Evolutionary conservation across 92 coral and sea anemone genomes (phyloP).

Genomic region (Plumapathes pennacea): DNA sequence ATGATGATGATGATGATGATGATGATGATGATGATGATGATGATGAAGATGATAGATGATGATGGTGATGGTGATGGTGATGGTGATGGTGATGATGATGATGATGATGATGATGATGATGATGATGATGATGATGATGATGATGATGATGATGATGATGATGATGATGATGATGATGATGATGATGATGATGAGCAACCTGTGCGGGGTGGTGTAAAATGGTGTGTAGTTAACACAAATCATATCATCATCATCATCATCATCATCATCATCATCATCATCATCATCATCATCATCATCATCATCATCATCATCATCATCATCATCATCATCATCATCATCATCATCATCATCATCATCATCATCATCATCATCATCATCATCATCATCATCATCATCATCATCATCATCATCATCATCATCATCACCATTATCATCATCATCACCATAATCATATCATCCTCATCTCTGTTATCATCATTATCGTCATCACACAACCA

Average conservation of each 20-base stretch:
- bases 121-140: not conserved
- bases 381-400: not conserved
- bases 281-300: not conserved
- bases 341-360: not conserved
- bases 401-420: not conserved
- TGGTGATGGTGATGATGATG: not conserved
- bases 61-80: not conserved
- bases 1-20: not conserved
- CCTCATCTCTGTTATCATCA: not conserved
- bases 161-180: conserved; percentile 1
- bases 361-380: not conserved
- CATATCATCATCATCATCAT: not conserved
- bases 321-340: not conserved
- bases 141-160: conserved; percentile 3
- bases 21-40: not conserved
- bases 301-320: not conserved
- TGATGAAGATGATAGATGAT: not conserved
- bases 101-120: not conserved
- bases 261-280: not conserved
- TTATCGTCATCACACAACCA: conserved; percentile 3
- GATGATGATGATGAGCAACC: conserved; percentile 7
- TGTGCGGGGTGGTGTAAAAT: too few relatives aligned
- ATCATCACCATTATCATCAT: not conserved
- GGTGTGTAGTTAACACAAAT: not conserved
- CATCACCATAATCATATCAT: not conserved